These are phyloP conservation scores for Channa striata DNA, from an alignment of 2,797 vertebrate species.

Conservation along the genomic window DNA sequence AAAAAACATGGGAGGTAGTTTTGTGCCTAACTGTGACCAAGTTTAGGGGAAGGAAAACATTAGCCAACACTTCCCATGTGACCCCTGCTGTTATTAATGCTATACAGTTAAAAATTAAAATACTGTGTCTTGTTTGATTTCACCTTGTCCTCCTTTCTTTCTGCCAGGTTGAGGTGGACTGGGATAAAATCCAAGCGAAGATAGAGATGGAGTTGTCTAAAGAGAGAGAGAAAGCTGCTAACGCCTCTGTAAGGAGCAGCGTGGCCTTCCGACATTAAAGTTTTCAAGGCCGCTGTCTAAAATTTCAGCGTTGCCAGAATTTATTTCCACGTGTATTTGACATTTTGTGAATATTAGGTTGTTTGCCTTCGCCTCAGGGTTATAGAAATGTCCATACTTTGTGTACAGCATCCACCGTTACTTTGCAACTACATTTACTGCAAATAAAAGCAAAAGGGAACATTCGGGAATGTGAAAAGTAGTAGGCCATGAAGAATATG, in stretches of 20 bases:
- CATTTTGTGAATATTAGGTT: slow-evolving; percentile 31
- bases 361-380: slow-evolving; percentile 18
- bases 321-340: slow-evolving; percentile 38
- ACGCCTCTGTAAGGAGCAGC: slow-evolving; percentile 77
- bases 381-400: slow-evolving; percentile 5
- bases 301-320: slow-evolving; percentile 17
- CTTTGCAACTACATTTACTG: slow-evolving; percentile 18
- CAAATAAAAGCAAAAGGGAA: slow-evolving; percentile 30
- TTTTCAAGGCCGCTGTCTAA: slow-evolving; percentile 18
- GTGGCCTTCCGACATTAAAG: slow-evolving; percentile 76
- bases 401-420: slow-evolving; percentile 12
- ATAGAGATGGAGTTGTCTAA: slow-evolving; percentile 94
- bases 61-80: no score
- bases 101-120: slow-evolving; percentile 2
- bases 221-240: slow-evolving; percentile 88
- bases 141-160: slow-evolving; percentile 40
- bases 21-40: no score
- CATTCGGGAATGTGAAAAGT: slow-evolving; percentile 28
- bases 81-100: no score
- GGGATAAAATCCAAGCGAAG: slow-evolving; percentile 98
- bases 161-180: slow-evolving; percentile 95
- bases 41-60: background rate
- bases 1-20: no score
- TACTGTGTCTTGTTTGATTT: slow-evolving; percentile 15
- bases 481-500: slow-evolving; percentile 5